Evolutionary conservation across 1,140 invertebrate species (phyloP).

Genomic region (Pseudomyrmex gracilis): DNA sequence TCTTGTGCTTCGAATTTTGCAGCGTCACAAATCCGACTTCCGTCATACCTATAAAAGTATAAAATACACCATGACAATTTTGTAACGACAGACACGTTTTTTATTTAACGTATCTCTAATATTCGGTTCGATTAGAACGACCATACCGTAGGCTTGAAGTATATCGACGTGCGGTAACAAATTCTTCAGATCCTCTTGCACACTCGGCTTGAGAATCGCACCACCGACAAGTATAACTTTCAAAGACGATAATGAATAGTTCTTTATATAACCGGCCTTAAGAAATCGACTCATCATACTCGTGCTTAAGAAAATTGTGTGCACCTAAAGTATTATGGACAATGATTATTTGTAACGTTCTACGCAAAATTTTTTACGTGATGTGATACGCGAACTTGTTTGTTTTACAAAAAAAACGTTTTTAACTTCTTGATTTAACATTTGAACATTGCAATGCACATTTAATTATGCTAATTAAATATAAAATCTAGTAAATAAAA

Average conservation of each 20-base stretch:
- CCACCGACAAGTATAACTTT: slow-evolving; percentile 72
- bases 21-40: slow-evolving; percentile 61
- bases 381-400: too few relatives aligned
- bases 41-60: slow-evolving; percentile 71
- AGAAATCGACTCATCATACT: slow-evolving; percentile 69
- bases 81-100: neutral
- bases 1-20: neutral
- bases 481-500: too few relatives aligned
- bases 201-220: slow-evolving; percentile 74
- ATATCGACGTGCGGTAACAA: slow-evolving; percentile 62
- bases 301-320: slow-evolving; percentile 64
- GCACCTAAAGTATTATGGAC: slow-evolving; percentile 53
- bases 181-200: slow-evolving; percentile 52
- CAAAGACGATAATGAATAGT: slow-evolving; percentile 64
- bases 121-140: too few relatives aligned
- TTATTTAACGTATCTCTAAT: too few relatives aligned
- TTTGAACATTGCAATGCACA: too few relatives aligned
- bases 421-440: too few relatives aligned
- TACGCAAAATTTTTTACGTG: too few relatives aligned
- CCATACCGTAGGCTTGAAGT: slow-evolving; percentile 27
- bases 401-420: too few relatives aligned
- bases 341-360: too few relatives aligned
- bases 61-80: neutral
- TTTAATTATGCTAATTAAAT: too few relatives aligned
- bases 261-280: slow-evolving; percentile 38